phyloP scores from a whole-genome alignment of 2,888 invertebrate species.

The Cerceris ruficornis region DNA sequence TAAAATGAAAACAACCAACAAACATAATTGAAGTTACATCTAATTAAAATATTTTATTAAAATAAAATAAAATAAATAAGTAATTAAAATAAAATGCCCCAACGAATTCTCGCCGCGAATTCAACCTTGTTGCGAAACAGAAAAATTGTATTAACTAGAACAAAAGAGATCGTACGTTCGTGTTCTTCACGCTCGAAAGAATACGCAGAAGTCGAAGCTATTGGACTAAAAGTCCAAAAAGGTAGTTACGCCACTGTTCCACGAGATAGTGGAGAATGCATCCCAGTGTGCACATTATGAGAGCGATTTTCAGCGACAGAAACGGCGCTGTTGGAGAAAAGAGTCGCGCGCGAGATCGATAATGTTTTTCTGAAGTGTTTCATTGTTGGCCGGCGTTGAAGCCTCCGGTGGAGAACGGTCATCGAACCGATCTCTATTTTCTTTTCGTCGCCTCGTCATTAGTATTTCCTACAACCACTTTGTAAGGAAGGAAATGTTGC shows the following conservation, averaged over 20 bases:
- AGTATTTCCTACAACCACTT: conserved; percentile 11
- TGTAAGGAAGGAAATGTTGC: conserved; percentile 11
- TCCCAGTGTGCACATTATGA: conserved; percentile 14
- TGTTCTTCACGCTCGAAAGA: too few species aligned
- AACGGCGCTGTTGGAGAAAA: conserved; percentile 8
- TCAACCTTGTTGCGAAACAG: too few species aligned
- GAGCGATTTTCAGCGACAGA: conserved; percentile 24
- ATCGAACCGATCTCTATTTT: conserved; percentile 43
- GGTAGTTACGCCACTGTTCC: neutral
- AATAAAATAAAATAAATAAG: too few species aligned
- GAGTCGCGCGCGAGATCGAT: conserved; percentile 40
- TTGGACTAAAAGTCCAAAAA: neutral
- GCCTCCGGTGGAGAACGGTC: conserved; percentile 18
- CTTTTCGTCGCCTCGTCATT: conserved; percentile 5
- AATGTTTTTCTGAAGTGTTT: conserved; percentile 49
- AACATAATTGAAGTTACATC: too few species aligned
- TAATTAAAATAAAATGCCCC: too few species aligned
- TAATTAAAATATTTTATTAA: too few species aligned
- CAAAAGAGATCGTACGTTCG: too few species aligned
- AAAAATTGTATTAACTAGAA: too few species aligned
- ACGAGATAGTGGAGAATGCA: conserved; percentile 3
- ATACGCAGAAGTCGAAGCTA: too few species aligned
- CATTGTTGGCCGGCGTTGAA: conserved; percentile 40
- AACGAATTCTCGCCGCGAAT: too few species aligned
- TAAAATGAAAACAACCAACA: too few species aligned